Evolutionary conservation across 2,113 vertebrate species (phyloP).

Genomic region (Hypanus sabinus): DNA sequence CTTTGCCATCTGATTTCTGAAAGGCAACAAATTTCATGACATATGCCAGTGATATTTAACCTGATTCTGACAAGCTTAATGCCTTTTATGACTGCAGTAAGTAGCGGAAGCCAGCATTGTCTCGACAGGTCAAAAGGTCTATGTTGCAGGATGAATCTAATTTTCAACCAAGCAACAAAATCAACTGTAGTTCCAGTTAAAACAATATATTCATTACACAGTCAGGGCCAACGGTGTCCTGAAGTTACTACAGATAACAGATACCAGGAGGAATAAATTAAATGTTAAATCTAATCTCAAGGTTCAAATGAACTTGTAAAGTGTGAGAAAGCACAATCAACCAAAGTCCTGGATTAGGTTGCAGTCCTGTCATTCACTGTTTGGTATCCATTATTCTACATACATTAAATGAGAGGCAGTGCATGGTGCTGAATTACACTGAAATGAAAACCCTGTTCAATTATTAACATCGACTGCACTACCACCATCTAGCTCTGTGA

Average conservation of each 20-base stretch:
- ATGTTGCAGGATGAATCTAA: too few species aligned
- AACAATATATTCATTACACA: too few species aligned
- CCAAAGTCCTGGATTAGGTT: conserved; percentile 16
- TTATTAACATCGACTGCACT: not conserved
- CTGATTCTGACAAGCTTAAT: too few species aligned
- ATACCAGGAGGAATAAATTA: not conserved
- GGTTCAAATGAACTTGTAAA: not conserved
- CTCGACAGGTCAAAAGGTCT: too few species aligned
- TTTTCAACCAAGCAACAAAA: too few species aligned
- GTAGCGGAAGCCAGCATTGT: too few species aligned
- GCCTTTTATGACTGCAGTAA: too few species aligned
- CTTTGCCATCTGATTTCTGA: too few species aligned
- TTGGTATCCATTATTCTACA: conserved; percentile 14
- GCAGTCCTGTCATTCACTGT: not conserved
- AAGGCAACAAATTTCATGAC: too few species aligned
- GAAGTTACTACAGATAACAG: not conserved
- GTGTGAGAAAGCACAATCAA: not conserved
- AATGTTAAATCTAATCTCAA: conserved; percentile 11
- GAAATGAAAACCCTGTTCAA: conserved; percentile 18
- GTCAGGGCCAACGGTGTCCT: too few species aligned
- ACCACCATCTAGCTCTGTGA: not conserved
- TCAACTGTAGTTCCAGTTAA: too few species aligned
- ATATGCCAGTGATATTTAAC: too few species aligned
- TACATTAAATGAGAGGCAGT: conserved; percentile 4
- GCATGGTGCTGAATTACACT: conserved; percentile 8